A percentile compares a stretch with the other conserved stretches of the same genome.
phyloP scores from a whole-genome alignment of 2,888 invertebrate genomes.

The Clostera curtula region DNA sequence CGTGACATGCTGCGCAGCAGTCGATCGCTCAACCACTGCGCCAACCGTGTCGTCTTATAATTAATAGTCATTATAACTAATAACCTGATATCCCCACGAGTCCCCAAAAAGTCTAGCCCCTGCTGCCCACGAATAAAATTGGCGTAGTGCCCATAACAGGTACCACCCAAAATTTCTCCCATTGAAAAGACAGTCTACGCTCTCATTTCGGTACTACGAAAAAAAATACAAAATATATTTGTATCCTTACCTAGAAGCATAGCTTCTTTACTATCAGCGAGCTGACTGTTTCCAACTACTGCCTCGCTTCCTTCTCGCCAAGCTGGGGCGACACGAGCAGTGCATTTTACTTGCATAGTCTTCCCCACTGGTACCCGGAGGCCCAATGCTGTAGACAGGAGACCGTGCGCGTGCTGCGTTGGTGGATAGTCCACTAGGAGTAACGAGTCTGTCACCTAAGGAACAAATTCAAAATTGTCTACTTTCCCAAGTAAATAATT shows the following conservation, averaged over 20 bases:
- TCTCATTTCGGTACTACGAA: neutral
- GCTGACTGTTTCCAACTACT: constrained; percentile 58
- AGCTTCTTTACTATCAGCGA: constrained; percentile 66
- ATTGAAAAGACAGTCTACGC: no score
- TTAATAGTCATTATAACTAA: no score
- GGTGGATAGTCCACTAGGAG: constrained; percentile 59
- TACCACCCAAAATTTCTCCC: no score
- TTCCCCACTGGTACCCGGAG: constrained; percentile 54
- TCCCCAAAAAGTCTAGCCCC: no score
- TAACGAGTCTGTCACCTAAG: constrained; percentile 52
- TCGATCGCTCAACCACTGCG: no score
- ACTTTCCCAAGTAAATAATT: no score
- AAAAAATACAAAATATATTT: no score
- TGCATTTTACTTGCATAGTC: constrained; percentile 64
- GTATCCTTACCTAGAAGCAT: constrained; percentile 62
- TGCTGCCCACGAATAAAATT: no score
- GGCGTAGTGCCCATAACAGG: no score
- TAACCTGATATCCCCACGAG: no score
- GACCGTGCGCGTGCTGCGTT: constrained; percentile 56
- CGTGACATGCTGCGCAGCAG: no score
- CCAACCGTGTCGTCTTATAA: no score
- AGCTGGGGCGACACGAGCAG: constrained; percentile 59
- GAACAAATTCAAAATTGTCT: constrained; percentile 1
- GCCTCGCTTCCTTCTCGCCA: constrained; percentile 69
- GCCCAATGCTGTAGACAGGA: constrained; percentile 57